phyloP scores from a whole-genome alignment of 2,888 invertebrate genomes.

The Amphipyra berbera region DNA sequence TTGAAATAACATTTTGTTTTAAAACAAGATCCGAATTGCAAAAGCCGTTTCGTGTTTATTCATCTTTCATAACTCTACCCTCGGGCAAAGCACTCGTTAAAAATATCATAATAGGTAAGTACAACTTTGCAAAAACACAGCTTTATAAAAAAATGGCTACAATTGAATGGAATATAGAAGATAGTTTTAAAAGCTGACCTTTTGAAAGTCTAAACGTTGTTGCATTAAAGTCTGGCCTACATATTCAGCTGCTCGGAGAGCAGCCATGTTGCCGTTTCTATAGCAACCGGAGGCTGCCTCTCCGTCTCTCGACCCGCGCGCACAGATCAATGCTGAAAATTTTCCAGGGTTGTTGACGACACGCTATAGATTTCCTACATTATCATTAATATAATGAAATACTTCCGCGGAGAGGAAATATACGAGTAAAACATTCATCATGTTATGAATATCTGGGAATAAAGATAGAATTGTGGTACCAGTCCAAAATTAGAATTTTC shows the following conservation, averaged over 20 bases:
- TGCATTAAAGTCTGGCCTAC: constrained; percentile 52
- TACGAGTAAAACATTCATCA: neutral
- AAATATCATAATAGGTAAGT: no score
- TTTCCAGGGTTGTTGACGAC: constrained; percentile 74
- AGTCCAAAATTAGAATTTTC: no score
- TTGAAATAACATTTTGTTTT: constrained; percentile 5
- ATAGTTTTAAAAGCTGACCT: no score
- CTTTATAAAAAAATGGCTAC: no score
- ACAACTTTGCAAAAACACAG: no score
- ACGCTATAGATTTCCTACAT: neutral
- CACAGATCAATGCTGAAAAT: constrained; percentile 85
- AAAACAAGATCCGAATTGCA: no score
- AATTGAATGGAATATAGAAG: no score
- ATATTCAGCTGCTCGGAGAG: constrained; percentile 64
- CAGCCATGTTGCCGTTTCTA: constrained; percentile 78
- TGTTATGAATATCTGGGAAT: no score
- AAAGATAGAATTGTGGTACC: no score
- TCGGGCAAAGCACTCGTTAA: no score
- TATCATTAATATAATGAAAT: neutral
- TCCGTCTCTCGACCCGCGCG: constrained; percentile 74
- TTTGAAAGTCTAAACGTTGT: neutral
- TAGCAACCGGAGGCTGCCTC: constrained; percentile 82
- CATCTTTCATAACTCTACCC: no score
- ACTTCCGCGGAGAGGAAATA: neutral
- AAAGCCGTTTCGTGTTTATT: no score